Conservation (phyloP, 2,888 invertebrate species). For the Tanytarsus gracilentus region DNA sequence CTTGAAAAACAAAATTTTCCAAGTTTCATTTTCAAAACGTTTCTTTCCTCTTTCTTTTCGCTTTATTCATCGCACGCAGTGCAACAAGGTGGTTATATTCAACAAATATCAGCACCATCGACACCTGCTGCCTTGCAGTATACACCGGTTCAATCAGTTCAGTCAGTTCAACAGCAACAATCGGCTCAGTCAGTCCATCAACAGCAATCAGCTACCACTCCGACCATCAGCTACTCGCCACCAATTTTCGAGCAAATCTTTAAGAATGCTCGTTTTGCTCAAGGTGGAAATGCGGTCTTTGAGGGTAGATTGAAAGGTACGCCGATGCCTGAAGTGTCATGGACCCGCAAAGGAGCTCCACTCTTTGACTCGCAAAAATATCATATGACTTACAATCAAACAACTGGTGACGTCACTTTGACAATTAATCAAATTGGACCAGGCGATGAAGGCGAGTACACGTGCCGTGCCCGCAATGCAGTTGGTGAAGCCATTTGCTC, state of each 20-base stretch:
- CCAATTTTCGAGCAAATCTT: slow-evolving; percentile 94
- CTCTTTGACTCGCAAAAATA: slow-evolving; percentile 78
- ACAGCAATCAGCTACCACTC: slow-evolving; percentile 46
- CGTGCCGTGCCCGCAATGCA: slow-evolving; percentile 87
- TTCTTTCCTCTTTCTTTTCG: background rate
- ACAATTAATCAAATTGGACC: slow-evolving; percentile 91
- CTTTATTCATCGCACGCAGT: slow-evolving; percentile 34
- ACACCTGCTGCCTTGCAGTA: slow-evolving; percentile 25
- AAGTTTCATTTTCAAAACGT: background rate
- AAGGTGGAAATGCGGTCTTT: slow-evolving; percentile 87
- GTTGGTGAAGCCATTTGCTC: slow-evolving; percentile 96
- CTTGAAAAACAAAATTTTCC: no score
- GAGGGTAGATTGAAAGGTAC: slow-evolving; percentile 86
- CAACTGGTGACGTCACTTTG: slow-evolving; percentile 81
- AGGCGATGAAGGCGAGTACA: slow-evolving; percentile 94
- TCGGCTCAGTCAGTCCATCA: background rate
- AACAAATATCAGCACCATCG: slow-evolving; percentile 29
- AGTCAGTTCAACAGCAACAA: background rate
- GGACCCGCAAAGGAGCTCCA: slow-evolving; percentile 80
- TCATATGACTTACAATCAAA: slow-evolving; percentile 82
- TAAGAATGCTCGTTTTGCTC: slow-evolving; percentile 87
- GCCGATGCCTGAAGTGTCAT: slow-evolving; percentile 83
- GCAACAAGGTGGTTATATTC: slow-evolving; percentile 36
- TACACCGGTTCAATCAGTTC: background rate
- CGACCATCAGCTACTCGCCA: slow-evolving; percentile 53